Conservation (phyloP, 2,113 vertebrate genomes). For the Ictalurus furcatus region DNA sequence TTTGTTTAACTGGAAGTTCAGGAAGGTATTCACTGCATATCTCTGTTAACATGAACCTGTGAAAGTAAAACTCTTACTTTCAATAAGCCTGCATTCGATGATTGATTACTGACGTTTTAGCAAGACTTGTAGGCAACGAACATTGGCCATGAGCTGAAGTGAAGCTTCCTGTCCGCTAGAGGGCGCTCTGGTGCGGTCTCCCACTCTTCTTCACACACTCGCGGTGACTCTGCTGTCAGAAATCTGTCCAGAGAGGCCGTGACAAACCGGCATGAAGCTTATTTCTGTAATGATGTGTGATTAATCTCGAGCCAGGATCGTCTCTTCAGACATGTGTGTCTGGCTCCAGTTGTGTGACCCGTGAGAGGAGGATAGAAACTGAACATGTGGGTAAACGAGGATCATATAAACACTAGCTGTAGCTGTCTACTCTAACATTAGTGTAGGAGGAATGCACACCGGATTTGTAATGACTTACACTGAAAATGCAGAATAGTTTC, state of each 20-base stretch:
- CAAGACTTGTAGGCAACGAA: not conserved
- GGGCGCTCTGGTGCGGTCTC: not conserved
- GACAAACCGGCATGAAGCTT: not conserved
- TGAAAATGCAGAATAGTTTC: not conserved
- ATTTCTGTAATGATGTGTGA: not conserved
- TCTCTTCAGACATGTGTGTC: not conserved
- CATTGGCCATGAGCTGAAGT: too few species aligned
- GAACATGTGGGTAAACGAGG: slow-evolving; percentile 37
- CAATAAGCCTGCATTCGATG: not conserved
- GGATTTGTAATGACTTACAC: not conserved
- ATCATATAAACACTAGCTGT: not conserved
- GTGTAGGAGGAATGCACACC: not conserved
- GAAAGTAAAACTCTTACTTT: not conserved
- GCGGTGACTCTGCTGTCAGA: not conserved
- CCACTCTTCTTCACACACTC: too few species aligned
- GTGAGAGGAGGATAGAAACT: slow-evolving; percentile 19
- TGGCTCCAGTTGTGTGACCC: not conserved
- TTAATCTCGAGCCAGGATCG: not conserved
- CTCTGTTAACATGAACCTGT: not conserved
- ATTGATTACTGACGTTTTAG: not conserved
- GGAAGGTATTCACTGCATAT: not conserved
- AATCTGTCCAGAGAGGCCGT: not conserved
- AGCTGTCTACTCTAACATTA: not conserved
- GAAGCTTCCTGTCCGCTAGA: not conserved
- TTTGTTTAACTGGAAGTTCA: not conserved